A percentile compares a stretch with the other conserved stretches of the same genome.
These are phyloP conservation scores for Scaptomyza tumidula DNA, from an alignment of 2,888 invertebrate species.

Conservation along the genomic window DNA sequence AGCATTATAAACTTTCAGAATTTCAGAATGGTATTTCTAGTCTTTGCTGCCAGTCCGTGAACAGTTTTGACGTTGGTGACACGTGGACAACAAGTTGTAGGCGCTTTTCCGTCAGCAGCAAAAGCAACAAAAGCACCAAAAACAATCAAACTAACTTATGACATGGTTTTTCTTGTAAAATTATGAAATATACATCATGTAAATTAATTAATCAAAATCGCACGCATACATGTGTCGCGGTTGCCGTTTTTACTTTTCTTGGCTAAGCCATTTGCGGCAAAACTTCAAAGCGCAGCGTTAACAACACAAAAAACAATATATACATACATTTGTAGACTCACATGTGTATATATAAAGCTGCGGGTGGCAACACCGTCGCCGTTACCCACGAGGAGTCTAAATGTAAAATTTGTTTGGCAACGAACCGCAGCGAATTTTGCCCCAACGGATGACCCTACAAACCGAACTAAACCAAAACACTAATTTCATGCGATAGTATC, in stretches of 20 bases:
- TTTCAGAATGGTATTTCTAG: slow-evolving; percentile 47
- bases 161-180: slow-evolving; percentile 58
- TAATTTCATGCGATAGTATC: neutral
- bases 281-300: slow-evolving; percentile 65
- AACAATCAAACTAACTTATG: slow-evolving; percentile 34
- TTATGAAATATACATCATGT: slow-evolving; percentile 51
- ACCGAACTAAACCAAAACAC: slow-evolving; percentile 16
- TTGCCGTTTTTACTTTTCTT: slow-evolving; percentile 31
- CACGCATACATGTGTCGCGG: slow-evolving; percentile 34
- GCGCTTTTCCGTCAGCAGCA: slow-evolving; percentile 32
- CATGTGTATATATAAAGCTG: slow-evolving; percentile 39
- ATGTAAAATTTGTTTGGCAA: slow-evolving; percentile 49
- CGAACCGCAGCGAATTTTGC: slow-evolving; percentile 51
- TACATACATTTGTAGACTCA: too few relatives aligned
- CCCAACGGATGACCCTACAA: slow-evolving; percentile 19
- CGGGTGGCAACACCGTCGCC: slow-evolving; percentile 47
- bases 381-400: slow-evolving; percentile 32
- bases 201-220: slow-evolving; percentile 80
- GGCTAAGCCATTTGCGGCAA: slow-evolving; percentile 72
- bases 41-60: slow-evolving; percentile 28
- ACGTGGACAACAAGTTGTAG: slow-evolving; percentile 40
- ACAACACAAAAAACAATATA: too few relatives aligned
- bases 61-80: slow-evolving; percentile 33
- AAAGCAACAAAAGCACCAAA: slow-evolving; percentile 15
- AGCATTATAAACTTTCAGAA: slow-evolving; percentile 59